Percentiles rank a stretch among this genome's conserved stretches.
These are phyloP conservation scores for Streptopelia turtur DNA, from an alignment of 2,797 vertebrate genomes.

Conservation along the genomic window DNA sequence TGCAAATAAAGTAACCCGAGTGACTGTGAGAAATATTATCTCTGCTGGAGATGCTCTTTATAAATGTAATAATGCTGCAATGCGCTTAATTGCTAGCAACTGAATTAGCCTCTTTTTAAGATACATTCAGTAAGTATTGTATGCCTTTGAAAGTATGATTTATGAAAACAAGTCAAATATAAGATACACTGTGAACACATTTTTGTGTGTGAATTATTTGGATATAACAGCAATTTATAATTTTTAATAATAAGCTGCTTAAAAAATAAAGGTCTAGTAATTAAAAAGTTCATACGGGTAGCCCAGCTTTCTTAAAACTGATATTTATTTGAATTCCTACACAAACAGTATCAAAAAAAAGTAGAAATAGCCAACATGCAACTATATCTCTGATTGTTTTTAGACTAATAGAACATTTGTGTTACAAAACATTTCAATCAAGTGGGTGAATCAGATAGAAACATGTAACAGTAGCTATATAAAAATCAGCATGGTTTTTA, in stretches of 20 bases:
- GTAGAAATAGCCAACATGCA: not conserved
- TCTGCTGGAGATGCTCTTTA: constrained; percentile 42
- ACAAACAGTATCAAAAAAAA: not conserved
- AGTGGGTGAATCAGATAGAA: not conserved
- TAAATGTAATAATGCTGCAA: constrained; percentile 73
- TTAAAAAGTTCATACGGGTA: not conserved
- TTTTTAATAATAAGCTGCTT: not conserved
- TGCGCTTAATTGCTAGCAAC: constrained; percentile 35
- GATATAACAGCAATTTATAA: not conserved
- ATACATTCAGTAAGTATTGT: not conserved
- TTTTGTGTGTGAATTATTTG: not conserved
- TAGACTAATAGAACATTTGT: not conserved
- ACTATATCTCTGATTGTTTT: not conserved
- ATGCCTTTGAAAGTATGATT: not conserved
- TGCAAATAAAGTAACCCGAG: constrained; percentile 70
- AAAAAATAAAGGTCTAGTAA: not conserved
- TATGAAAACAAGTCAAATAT: not conserved
- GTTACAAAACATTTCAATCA: not conserved
- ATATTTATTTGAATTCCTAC: not conserved
- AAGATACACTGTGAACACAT: not conserved
- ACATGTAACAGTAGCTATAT: not conserved
- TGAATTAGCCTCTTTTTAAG: constrained; percentile 3
- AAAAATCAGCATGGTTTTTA: not conserved
- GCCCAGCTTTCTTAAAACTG: not conserved
- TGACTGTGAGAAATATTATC: constrained; percentile 73